Base-by-base conservation (phyloP, 1,140 invertebrate species). In the Matsumurasca onukii region DNA sequence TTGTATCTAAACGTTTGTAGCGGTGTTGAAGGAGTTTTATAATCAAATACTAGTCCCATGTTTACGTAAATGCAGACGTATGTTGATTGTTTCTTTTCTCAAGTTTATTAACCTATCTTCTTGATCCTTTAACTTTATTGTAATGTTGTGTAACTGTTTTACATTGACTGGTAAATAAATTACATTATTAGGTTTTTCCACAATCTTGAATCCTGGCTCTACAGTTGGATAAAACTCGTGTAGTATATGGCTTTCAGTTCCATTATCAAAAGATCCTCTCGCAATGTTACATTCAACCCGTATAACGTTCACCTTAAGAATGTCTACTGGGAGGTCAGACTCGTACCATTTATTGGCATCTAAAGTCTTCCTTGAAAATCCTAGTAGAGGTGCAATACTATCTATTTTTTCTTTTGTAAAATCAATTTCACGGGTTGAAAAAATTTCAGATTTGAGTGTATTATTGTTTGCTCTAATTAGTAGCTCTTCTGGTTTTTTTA, bases 191-290 rank as follows among this genome's bases (percentile, higher is more conserved):
- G 70, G 70, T 15, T 66, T 67, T 74, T 76, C 72, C 9, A 70
- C 68, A 20, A 77, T 75, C 55, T 76, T 75, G 70, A 73, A 77
- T 31, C 75, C 72, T 3, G 71, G 73, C 31, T 67, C 70, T 0
- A 76, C 71, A 20, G 2, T 45, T 55, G 74, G 70, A 45, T 72
- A 75, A 72, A 79, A 78, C 65, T 75, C 69, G 65, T 78, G 73
- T 66, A 79, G 66, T 27, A 69, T 75, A 70, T 78, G 77, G 9
- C 70, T 69, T 48, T 59, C 48, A 48, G 52, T 31, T 22, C 69
- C 71, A 71, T 79, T 77, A 13, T 68, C 73, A 64, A 73, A 79
- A 12, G 74, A 72, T 34, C 74, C 73, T 30, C 30, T 17, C 2
- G 65, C 62, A 30, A 71, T 25, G 63, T 69, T 71, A 34, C 63